Evolutionary conservation across 2,888 invertebrate genomes (phyloP), one percentile per base, ranked within the genome.

Genomic region (Arctia plantaginis): DNA sequence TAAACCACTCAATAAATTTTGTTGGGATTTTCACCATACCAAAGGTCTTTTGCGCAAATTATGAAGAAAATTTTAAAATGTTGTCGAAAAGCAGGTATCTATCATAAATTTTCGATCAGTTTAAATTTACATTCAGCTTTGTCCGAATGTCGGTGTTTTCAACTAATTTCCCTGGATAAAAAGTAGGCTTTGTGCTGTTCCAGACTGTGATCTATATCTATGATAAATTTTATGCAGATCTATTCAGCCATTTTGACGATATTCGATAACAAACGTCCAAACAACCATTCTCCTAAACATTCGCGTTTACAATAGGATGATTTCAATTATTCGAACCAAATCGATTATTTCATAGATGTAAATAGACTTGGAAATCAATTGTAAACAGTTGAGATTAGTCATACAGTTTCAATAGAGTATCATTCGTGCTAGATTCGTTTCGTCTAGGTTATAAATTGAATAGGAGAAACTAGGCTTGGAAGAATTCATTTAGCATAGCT

Each of bases 301-400:
- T 55, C 12, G 3, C 23, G 51, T n/a, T n/a, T 12, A 55, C 51
- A 55, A 55, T 55, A 55, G 12, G 51, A 35, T 41, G 15, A n/a
- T 35, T 65, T 39, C 30, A 62, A 41, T 35, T 72, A 51, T 51
- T 23, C 51, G 23, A 39, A 65, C 55, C 27, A 20, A 69, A 73
- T 55, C 64, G 47, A 69, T 65, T 73, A 65, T 73, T 69, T 68
- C n/a, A 73, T 64, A 44, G 62, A 69, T 30, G 20, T 73, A n/a
- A 33, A 73, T 68, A n/a, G 33, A 68, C 59, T 55, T 23, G 12
- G 7, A 66, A 55, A 72, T 66, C 41, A 23, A 72, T 72, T 59
- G 27, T 39, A 23, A 39, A 55, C 27, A 55, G 55, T 59, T 41
- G 23, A 30, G 41, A 66, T 68, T 68, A 68, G 64, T 12, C 18